Conservation (phyloP, 2,797 vertebrate species). For the Erithacus rubecula region DNA sequence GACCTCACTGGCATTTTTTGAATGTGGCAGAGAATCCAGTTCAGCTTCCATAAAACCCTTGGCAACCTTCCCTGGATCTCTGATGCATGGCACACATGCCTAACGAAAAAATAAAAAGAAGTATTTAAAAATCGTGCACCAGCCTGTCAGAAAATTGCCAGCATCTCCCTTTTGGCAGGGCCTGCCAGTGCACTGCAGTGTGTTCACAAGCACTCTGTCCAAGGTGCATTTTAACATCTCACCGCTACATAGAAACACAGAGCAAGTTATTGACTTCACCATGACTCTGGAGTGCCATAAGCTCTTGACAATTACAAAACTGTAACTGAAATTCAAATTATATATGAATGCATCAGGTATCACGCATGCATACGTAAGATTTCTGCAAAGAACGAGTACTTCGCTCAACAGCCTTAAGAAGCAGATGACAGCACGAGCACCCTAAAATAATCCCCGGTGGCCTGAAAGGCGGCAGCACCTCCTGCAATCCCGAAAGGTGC, state of each 20-base stretch:
- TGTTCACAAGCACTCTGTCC: fast-evolving
- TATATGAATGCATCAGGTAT: fast-evolving
- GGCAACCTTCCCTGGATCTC: not conserved
- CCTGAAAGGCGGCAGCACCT: not conserved
- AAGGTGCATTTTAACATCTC: not conserved
- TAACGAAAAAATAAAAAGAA: not conserved
- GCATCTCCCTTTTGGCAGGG: not conserved
- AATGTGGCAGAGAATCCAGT: not conserved
- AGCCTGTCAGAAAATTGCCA: not conserved
- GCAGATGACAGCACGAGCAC: not conserved
- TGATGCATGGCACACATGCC: not conserved
- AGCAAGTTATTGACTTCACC: not conserved
- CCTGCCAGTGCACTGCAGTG: not conserved
- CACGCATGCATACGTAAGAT: fast-evolving
- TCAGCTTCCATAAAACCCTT: not conserved
- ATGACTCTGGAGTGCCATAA: fast-evolving
- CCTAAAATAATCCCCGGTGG: not conserved
- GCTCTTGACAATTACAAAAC: not conserved
- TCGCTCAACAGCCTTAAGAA: not conserved
- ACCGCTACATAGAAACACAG: not conserved
- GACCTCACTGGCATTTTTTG: not conserved
- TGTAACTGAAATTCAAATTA: not conserved
- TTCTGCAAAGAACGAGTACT: fast-evolving
- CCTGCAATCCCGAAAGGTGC: not conserved
- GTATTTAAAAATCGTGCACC: fast-evolving